A percentile compares a stretch with the other conserved stretches of the same genome.
phyloP scores from a whole-genome alignment of 2,888 invertebrate species.

The Torymus tubicola region DNA sequence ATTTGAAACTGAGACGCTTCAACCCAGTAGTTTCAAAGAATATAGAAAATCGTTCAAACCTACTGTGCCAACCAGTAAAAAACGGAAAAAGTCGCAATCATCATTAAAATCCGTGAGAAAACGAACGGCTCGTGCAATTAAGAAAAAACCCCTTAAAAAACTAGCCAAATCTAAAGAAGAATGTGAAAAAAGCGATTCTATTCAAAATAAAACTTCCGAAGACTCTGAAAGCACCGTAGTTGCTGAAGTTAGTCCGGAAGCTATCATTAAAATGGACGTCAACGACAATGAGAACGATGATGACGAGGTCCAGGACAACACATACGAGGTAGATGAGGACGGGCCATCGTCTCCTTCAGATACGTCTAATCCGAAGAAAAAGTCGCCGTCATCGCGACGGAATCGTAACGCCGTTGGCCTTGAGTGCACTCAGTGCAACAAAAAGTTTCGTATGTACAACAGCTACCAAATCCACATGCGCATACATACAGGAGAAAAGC shows the following conservation, averaged over 20 bases:
- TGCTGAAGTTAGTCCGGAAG: background rate
- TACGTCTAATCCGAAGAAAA: constrained; percentile 23
- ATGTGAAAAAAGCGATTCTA: background rate
- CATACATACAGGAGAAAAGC: constrained; percentile 65
- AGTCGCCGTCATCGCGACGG: background rate
- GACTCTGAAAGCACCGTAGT: background rate
- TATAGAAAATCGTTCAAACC: constrained; percentile 57
- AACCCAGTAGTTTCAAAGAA: constrained; percentile 45
- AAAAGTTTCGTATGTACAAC: constrained; percentile 62
- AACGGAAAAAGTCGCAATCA: constrained; percentile 4
- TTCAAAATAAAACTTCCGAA: background rate
- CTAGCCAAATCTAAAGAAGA: background rate
- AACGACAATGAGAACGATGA: background rate
- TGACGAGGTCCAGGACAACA: background rate
- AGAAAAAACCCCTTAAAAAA: constrained; percentile 5
- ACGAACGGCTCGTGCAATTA: background rate
- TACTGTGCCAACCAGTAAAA: constrained; percentile 25
- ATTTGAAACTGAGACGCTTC: background rate
- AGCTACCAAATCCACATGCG: constrained; percentile 63
- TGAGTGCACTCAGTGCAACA: constrained; percentile 63
- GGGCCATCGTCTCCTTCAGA: background rate
- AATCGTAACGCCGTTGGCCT: constrained; percentile 23
- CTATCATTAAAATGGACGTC: background rate
- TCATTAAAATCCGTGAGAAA: constrained; percentile 14
- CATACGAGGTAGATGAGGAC: background rate